Conservation (phyloP, 2,113 vertebrate species). For the Thryonomys swinderianus region DNA sequence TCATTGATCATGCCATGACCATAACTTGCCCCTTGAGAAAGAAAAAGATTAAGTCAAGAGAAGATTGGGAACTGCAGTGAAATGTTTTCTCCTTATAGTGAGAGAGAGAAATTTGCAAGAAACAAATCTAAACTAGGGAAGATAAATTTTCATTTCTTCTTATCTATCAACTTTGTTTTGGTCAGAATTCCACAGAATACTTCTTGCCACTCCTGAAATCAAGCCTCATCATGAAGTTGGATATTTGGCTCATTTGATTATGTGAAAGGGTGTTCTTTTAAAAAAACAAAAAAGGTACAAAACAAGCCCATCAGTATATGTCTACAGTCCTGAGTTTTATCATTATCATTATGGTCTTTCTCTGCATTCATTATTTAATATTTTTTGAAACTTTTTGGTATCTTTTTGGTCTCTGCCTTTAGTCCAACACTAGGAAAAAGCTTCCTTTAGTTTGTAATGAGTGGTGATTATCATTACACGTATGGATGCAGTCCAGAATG, state of each 20-base stretch:
- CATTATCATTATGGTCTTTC: neutral
- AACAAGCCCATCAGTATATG: neutral
- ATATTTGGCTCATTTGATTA: neutral
- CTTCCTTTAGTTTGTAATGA: slow-evolving; percentile 25
- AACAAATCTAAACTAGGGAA: neutral
- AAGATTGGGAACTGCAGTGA: neutral
- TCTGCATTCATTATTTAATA: neutral
- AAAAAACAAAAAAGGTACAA: neutral
- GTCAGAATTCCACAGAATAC: neutral
- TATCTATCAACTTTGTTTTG: neutral
- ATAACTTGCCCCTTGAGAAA: slow-evolving; percentile 57
- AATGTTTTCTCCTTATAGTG: slow-evolving; percentile 32
- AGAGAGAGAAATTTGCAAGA: neutral
- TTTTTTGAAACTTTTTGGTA: slow-evolving; percentile 31
- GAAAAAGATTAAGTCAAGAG: slow-evolving; percentile 42
- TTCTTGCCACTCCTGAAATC: neutral
- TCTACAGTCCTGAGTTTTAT: slow-evolving; percentile 19
- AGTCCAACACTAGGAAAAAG: neutral
- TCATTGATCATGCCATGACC: slow-evolving; percentile 57
- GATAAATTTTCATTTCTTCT: neutral
- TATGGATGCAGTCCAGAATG: neutral
- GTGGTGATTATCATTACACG: slow-evolving; percentile 57
- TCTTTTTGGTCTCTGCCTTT: neutral
- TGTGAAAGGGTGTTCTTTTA: slow-evolving; percentile 40
- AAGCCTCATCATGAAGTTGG: neutral